These are phyloP conservation scores for Conus canariensis DNA, from an alignment of 2,888 invertebrate species.

Conservation along the genomic window DNA sequence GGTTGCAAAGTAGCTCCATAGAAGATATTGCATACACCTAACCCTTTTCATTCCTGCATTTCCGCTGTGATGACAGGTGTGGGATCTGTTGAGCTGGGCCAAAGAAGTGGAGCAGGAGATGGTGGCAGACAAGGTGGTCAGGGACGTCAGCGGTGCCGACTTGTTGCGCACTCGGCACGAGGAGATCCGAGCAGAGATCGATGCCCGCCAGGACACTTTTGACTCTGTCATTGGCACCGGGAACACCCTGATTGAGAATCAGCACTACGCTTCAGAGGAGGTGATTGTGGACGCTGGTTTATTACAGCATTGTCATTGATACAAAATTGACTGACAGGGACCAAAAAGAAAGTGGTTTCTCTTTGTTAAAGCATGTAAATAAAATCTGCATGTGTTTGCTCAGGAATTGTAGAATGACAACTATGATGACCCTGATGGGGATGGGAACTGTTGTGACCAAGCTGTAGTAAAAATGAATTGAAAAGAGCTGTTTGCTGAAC, in stretches of 20 bases:
- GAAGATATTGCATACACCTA: no score
- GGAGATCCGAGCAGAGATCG: slow-evolving; percentile 98
- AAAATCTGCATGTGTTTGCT: neutral
- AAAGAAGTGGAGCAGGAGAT: slow-evolving; percentile 88
- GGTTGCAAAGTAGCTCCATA: no score
- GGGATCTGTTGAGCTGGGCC: slow-evolving; percentile 95
- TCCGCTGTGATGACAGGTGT: slow-evolving; percentile 67
- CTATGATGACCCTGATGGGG: no score
- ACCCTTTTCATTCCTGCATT: no score
- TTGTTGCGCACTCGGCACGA: slow-evolving; percentile 99
- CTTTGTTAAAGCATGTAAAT: neutral
- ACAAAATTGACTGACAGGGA: no score
- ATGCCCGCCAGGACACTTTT: slow-evolving; percentile 98
- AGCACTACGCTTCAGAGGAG: slow-evolving; percentile 87
- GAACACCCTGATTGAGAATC: slow-evolving; percentile 91
- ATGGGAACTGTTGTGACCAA: no score
- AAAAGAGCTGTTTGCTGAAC: no score
- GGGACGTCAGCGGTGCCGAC: slow-evolving; percentile 97
- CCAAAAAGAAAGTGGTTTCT: no score
- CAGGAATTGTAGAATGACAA: no score
- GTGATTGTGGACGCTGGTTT: slow-evolving; percentile 58
- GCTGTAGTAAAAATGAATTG: no score
- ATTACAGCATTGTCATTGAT: neutral
- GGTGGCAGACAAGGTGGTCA: slow-evolving; percentile 87
- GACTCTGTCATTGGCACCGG: slow-evolving; percentile 95